A percentile compares a stretch with the other conserved stretches of the same genome.
Evolutionary conservation across 2,888 invertebrate genomes (phyloP).

Genomic region (Sesia apiformis): DNA sequence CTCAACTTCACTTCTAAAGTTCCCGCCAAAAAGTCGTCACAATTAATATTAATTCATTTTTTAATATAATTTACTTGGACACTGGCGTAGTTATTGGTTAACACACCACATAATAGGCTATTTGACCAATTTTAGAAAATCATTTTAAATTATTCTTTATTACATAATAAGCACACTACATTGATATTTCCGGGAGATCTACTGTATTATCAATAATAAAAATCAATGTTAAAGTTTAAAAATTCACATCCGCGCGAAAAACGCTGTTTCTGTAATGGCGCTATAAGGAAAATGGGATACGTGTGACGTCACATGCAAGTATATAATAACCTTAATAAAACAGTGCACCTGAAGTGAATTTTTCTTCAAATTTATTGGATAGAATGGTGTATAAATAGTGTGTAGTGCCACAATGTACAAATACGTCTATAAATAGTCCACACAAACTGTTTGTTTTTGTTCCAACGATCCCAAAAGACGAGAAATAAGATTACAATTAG

Average conservation of each 20-base stretch:
- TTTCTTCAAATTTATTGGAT: not conserved
- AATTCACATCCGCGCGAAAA: not conserved
- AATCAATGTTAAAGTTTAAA: no score
- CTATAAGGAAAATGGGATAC: not conserved
- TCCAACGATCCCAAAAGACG: not conserved
- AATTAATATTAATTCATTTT: no score
- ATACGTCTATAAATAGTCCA: constrained; percentile 4
- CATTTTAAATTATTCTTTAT: no score
- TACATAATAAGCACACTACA: no score
- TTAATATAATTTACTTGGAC: no score
- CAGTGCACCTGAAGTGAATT: not conserved
- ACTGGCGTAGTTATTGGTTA: no score
- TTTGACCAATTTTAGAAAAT: no score
- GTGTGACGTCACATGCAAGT: not conserved
- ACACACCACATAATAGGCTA: no score
- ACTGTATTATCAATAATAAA: no score
- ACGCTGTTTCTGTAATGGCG: not conserved
- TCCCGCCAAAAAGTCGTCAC: no score
- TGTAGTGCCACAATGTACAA: constrained; percentile 4
- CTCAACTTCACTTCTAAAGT: no score
- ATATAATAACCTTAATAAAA: not conserved
- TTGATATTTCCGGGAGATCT: no score
- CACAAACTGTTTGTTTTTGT: constrained; percentile 6
- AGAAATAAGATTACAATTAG: not conserved
- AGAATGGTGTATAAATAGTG: constrained; percentile 5